Conservation (phyloP, 2,113 vertebrate genomes). For the Indicator maculatus region DNA sequence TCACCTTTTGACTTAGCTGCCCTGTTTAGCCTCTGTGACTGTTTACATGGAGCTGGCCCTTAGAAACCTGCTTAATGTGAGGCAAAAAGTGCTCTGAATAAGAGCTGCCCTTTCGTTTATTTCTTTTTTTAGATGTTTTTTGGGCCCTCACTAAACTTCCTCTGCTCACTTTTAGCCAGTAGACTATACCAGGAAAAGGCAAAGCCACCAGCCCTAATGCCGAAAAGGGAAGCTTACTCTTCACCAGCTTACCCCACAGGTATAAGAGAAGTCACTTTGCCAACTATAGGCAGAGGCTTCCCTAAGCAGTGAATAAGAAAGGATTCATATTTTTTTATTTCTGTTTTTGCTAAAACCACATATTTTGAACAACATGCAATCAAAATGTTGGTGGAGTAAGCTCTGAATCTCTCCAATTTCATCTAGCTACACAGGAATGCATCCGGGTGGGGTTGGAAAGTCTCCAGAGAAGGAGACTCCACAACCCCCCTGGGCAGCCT, state of each 20-base stretch:
- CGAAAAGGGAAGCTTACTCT: not conserved
- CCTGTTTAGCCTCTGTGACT: not conserved
- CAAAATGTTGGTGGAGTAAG: not conserved
- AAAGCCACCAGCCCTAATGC: not conserved
- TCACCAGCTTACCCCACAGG: not conserved
- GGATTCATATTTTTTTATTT: not conserved
- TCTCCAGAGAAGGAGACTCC: no score
- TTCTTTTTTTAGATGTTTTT: not conserved
- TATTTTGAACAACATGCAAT: not conserved
- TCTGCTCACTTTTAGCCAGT: not conserved
- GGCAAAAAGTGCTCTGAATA: not conserved
- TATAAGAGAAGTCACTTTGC: not conserved
- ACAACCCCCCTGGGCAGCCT: no score
- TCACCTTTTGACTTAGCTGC: conserved; percentile 48
- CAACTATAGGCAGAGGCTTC: not conserved
- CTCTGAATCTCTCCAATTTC: not conserved
- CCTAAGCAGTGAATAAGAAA: not conserved
- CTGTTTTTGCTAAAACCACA: not conserved
- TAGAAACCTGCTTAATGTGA: not conserved
- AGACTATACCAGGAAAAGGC: not conserved
- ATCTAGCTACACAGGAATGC: no score
- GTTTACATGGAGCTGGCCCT: conserved; percentile 8
- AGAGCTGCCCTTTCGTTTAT: not conserved
- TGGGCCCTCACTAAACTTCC: not conserved
- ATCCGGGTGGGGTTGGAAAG: no score